Percentiles rank a stretch among this genome's conserved stretches.
Conservation (phyloP, 2,888 invertebrate species). For the Pseudococcus jackbeardsleyi region DNA sequence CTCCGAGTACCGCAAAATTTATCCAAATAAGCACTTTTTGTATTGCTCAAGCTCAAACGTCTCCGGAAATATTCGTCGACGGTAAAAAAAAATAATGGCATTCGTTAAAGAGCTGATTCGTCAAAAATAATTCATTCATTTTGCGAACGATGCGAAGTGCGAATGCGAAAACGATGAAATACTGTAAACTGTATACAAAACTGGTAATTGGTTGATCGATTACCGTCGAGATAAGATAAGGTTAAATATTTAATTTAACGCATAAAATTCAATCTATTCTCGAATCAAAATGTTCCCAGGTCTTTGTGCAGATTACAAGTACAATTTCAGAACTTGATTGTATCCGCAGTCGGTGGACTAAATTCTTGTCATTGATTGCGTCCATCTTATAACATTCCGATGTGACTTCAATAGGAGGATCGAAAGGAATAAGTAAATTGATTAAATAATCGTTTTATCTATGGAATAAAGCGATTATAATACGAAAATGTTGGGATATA, state of each 20-base stretch:
- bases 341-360: neutral
- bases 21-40: neutral
- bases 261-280: neutral
- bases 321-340: neutral
- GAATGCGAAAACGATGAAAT: neutral
- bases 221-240: constrained; percentile 26
- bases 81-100: neutral
- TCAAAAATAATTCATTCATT: neutral
- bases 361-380: neutral
- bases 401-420: neutral
- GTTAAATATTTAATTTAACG: constrained; percentile 23
- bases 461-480: too few relatives aligned
- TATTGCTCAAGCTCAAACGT: neutral
- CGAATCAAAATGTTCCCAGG: neutral
- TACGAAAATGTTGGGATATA: too few relatives aligned
- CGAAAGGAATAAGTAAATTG: too few relatives aligned
- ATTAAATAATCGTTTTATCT: too few relatives aligned
- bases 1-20: neutral
- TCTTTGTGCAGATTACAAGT: neutral
- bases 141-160: neutral
- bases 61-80: neutral
- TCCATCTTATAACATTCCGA: neutral
- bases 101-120: neutral
- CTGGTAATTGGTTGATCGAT: constrained; percentile 37
- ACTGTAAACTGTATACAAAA: neutral